A percentile compares a stretch with the other conserved stretches of the same genome.
phyloP scores from a whole-genome alignment of 53 echinoderm and acorn worm species.

The Arbacia lixula region DNA sequence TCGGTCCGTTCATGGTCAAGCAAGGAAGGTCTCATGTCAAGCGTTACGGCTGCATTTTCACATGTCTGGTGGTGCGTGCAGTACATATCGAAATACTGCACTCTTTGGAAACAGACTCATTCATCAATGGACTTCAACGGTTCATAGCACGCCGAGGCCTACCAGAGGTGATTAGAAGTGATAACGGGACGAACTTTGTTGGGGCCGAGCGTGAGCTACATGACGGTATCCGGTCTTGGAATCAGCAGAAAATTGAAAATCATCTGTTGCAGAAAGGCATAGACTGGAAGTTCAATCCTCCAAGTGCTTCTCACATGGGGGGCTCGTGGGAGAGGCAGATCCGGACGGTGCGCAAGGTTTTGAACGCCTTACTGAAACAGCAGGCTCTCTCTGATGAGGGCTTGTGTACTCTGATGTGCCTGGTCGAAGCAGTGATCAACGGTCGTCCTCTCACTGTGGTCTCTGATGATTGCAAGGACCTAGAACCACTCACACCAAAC shows the following conservation, averaged over 20 bases:
- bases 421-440: constrained; percentile 47
- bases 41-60: constrained; percentile 74
- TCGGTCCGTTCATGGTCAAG: constrained; percentile 75
- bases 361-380: constrained; percentile 49
- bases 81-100: constrained; percentile 73
- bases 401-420: constrained; percentile 50
- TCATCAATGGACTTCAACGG: constrained; percentile 67
- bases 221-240: constrained; percentile 31
- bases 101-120: constrained; percentile 67
- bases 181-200: constrained; percentile 84
- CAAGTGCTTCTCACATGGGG: constrained; percentile 73
- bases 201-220: constrained; percentile 71
- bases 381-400: constrained; percentile 66
- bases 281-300: constrained; percentile 76
- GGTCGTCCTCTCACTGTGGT: constrained; percentile 52
- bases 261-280: constrained; percentile 55
- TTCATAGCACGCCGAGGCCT: constrained; percentile 66
- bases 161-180: constrained; percentile 65
- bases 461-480: constrained; percentile 63
- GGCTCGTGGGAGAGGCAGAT: constrained; percentile 77
- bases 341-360: constrained; percentile 60
- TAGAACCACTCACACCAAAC: constrained; percentile 69
- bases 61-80: constrained; percentile 68
- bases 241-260: constrained; percentile 49
- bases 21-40: constrained; percentile 59